Evolutionary conservation across 2,113 vertebrate genomes (phyloP).

Genomic region (Prionailurus bengalensis): DNA sequence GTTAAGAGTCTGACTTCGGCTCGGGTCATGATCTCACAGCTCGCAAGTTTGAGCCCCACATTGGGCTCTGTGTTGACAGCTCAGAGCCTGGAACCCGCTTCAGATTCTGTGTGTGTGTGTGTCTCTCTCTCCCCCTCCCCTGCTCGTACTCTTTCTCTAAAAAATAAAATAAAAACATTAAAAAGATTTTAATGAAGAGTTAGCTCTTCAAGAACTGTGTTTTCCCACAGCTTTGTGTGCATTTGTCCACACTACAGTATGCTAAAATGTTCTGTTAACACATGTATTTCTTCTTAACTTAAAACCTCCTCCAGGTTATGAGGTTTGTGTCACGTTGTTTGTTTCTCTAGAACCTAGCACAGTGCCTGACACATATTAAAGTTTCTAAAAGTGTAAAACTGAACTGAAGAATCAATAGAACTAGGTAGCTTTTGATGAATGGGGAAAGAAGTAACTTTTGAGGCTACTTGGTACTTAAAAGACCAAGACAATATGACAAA

Average conservation of each 20-base stretch:
- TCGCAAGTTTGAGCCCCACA: no score
- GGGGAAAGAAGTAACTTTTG: neutral
- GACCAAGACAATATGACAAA: conserved; percentile 3
- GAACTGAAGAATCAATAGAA: neutral
- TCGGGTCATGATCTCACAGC: no score
- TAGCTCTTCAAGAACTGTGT: neutral
- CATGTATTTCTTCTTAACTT: neutral
- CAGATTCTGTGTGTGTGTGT: no score
- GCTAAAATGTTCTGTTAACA: neutral
- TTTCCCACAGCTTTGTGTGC: neutral
- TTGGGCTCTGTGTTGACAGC: no score
- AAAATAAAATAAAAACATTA: no score
- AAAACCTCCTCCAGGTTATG: neutral
- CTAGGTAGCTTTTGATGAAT: neutral
- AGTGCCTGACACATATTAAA: neutral
- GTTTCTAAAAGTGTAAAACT: conserved; percentile 38
- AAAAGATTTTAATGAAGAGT: neutral
- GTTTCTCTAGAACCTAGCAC: neutral
- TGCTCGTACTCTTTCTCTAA: no score
- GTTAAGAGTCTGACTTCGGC: no score
- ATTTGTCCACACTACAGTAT: neutral
- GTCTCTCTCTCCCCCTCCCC: no score
- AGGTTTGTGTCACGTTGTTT: neutral
- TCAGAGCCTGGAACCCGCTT: no score
- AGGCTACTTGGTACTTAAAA: neutral